Base-by-base conservation (phyloP, 1,140 invertebrate genomes). In the Bombus vancouverensis region DNA sequence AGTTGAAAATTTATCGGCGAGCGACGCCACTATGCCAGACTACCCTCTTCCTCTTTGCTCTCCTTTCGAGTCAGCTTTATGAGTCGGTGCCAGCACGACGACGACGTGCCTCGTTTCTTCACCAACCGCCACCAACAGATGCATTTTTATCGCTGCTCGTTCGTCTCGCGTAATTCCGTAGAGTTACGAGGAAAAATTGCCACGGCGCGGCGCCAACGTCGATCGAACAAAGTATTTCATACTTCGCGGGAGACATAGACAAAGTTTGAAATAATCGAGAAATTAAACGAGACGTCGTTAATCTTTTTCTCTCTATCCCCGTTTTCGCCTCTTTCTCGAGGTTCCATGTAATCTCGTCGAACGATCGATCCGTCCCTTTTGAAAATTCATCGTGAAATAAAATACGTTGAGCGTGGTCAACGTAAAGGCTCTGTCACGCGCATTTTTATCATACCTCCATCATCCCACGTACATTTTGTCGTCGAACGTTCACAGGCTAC, bases 271-370 rank as follows among this genome's bases (percentile, higher is more conserved):
- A 34, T 42, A 15, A 75, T 47, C 32, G 39, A 47, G 72, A 75
- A 82, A 75, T 83, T 83, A 83, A 47, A 53, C 37, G 32, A n/a
- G 42, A 68, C 44, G 53, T 32, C 32, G n/a, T 37, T 62, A 44
- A n/a, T 15, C 37, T 3, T 25, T 4, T 1, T 1, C 28, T 12
- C 32, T 44, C 66, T 3, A 25, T 37, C 66, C 22, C 22, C 47
- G 9, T 8, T 57, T 57, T 65, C 65, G 57, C 28, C 68, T 77
- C 68, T 85, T 79, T 85, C 68, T 85, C 77, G 68, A 3, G 68
- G 28, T 28, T 85, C 76, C 57, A 65, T 80, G 47, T 80, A 85
- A 80, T 85, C 83, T 72, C 83, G 68, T 25, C 32, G 68, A 80
- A n/a, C 47, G 53, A 68, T 66, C 47, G 68, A 77, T 44, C 66